Evolutionary conservation across 1,140 invertebrate genomes (phyloP).

Genomic region (Sycobia sp.): DNA sequence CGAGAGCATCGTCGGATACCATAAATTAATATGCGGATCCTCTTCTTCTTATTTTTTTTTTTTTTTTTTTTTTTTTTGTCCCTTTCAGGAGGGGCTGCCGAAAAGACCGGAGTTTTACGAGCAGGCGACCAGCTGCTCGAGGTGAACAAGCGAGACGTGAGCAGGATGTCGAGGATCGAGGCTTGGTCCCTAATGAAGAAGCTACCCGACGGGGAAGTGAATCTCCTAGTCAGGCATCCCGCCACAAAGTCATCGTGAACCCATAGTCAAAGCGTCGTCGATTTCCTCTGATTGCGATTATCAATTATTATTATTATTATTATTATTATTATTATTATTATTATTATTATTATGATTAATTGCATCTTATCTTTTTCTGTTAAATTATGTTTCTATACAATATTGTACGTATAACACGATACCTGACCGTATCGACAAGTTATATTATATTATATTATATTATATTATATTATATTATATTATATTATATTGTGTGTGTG

Average conservation of each 20-base stretch:
- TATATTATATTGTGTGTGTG: no score
- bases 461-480: no score
- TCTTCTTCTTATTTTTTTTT: no score
- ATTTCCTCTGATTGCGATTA: constrained; percentile 4
- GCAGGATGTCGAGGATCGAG: constrained; percentile 85
- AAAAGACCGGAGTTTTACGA: constrained; percentile 81
- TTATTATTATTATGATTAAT: constrained; percentile 3
- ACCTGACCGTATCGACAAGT: no score
- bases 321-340: constrained; percentile 2
- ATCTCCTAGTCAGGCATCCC: constrained; percentile 63
- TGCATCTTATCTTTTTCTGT: no score
- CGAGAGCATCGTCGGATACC: no score
- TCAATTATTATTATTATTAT: constrained; percentile 38
- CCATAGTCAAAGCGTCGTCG: background rate
- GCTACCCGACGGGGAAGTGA: constrained; percentile 79
- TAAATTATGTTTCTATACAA: no score
- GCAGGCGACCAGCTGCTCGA: constrained; percentile 86
- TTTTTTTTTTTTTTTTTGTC: constrained; percentile 7
- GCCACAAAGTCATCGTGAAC: constrained; percentile 57
- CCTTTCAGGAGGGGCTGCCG: constrained; percentile 82
- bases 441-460: no score
- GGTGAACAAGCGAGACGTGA: constrained; percentile 81
- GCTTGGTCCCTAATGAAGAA: constrained; percentile 93
- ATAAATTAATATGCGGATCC: no score
- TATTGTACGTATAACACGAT: no score